Percentiles rank a stretch among this genome's conserved stretches.
Conservation (phyloP, 2,113 vertebrate genomes). For the Nibea coibor region DNA sequence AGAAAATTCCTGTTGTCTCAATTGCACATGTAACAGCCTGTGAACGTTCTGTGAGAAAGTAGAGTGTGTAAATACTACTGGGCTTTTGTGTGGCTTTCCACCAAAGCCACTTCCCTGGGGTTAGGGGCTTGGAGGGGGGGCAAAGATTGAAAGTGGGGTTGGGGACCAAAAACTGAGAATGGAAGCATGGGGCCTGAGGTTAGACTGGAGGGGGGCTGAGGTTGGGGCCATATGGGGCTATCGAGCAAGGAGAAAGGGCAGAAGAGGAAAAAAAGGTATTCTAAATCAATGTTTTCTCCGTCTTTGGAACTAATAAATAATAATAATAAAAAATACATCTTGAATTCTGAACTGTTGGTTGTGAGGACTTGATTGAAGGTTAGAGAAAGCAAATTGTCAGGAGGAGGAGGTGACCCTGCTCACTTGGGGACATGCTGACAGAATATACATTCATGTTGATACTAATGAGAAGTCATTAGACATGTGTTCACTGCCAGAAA, state of each 20-base stretch:
- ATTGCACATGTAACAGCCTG: constrained; percentile 62
- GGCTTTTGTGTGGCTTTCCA: constrained; percentile 81
- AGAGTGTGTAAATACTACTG: constrained; percentile 78
- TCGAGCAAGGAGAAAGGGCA: constrained; percentile 27
- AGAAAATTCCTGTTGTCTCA: constrained; percentile 60
- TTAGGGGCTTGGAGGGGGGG: constrained; percentile 53
- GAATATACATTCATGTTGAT: constrained; percentile 27
- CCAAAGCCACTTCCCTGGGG: constrained; percentile 78
- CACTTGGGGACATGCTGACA: background rate
- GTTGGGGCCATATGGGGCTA: constrained; percentile 56
- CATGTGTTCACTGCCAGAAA: constrained; percentile 18
- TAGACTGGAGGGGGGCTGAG: constrained; percentile 63
- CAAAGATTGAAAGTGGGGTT: constrained; percentile 50
- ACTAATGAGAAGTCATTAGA: constrained; percentile 11
- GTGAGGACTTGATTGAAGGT: background rate
- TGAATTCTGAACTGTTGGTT: no score
- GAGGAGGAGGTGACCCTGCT: background rate
- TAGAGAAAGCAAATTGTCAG: background rate
- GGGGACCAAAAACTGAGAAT: constrained; percentile 57
- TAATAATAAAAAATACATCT: background rate
- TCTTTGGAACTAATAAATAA: background rate
- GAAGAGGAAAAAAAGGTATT: background rate
- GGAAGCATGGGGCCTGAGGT: constrained; percentile 66
- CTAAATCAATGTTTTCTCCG: background rate
- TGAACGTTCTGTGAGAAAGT: constrained; percentile 78